phyloP scores from a whole-genome alignment of 2,888 invertebrate genomes.

The Dyspetes luteomarginatus region DNA sequence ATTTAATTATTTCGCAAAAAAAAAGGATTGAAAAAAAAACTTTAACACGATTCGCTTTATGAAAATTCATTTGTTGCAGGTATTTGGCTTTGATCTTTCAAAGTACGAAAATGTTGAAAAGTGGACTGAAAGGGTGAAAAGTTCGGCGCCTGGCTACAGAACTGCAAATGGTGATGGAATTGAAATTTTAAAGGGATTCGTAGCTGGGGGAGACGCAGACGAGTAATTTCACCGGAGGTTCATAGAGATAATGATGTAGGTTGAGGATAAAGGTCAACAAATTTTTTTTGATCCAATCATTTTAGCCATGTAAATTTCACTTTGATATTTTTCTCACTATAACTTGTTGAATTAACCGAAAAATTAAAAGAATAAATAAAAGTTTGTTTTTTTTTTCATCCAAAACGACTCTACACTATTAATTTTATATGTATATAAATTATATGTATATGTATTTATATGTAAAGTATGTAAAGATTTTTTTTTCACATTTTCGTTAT shows the following conservation, averaged over 20 bases:
- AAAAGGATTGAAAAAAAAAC: background rate
- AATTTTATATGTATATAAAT: too few species aligned
- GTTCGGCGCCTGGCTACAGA: slow-evolving; percentile 86
- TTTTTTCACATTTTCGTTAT: too few species aligned
- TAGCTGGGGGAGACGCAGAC: slow-evolving; percentile 62
- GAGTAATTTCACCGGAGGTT: slow-evolving; percentile 24
- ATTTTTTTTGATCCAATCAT: background rate
- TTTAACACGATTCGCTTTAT: too few species aligned
- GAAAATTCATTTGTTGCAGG: slow-evolving; percentile 67
- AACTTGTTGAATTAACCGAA: background rate
- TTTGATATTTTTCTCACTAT: background rate
- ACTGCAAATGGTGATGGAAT: slow-evolving; percentile 81
- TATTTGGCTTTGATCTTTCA: slow-evolving; percentile 75
- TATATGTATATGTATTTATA: too few species aligned
- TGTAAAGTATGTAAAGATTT: too few species aligned
- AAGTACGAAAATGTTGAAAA: slow-evolving; percentile 89
- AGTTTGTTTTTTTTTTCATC: background rate
- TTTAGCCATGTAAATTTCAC: slow-evolving; percentile 13
- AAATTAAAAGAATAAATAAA: background rate
- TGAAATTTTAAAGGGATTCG: slow-evolving; percentile 71
- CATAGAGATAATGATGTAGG: background rate
- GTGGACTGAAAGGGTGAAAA: slow-evolving; percentile 87
- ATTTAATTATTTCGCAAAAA: background rate
- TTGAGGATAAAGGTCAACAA: background rate
- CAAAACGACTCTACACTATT: too few species aligned